Conservation (phyloP, 92 coral and sea anemone species). For the Epizoanthus stellaris region DNA sequence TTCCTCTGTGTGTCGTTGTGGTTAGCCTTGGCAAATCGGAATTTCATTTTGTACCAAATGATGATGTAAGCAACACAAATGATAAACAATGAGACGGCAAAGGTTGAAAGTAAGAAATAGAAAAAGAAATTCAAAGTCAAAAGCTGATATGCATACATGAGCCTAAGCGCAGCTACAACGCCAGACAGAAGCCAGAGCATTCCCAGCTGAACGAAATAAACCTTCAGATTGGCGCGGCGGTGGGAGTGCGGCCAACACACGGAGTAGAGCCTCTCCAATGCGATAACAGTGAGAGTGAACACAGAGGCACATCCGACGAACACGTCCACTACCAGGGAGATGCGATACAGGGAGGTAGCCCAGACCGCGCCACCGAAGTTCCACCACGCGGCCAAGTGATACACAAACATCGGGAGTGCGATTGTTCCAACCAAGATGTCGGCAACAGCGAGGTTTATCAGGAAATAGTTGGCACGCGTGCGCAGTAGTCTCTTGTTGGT, state of each 20-base stretch:
- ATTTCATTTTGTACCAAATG: conserved; percentile 80
- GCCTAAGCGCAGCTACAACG: conserved; percentile 64
- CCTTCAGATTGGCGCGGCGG: conserved; percentile 56
- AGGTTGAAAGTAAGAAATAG: conserved; percentile 70
- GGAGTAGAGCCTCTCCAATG: conserved; percentile 76
- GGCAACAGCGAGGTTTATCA: conserved; percentile 82
- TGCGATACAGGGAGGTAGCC: conserved; percentile 40
- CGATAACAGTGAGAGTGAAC: conserved; percentile 78
- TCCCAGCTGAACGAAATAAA: conserved; percentile 68
- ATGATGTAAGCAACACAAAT: conserved; percentile 76
- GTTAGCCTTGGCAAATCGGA: conserved; percentile 69
- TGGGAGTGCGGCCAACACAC: conserved; percentile 83
- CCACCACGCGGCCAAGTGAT: conserved; percentile 65
- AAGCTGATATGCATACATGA: conserved; percentile 57
- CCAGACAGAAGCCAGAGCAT: conserved; percentile 73
- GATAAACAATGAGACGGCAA: conserved; percentile 69
- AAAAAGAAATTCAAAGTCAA: conserved; percentile 70
- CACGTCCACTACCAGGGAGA: conserved; percentile 73
- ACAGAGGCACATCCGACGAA: conserved; percentile 87
- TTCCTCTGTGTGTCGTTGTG: conserved; percentile 61
- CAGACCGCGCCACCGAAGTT: conserved; percentile 61
- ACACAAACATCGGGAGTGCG: conserved; percentile 80
- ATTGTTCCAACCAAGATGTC: conserved; percentile 81
- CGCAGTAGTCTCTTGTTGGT: conserved; percentile 78
- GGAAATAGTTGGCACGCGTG: conserved; percentile 86